phyloP scores from a whole-genome alignment of 2,113 vertebrate species.

The Gyps fulvus region DNA sequence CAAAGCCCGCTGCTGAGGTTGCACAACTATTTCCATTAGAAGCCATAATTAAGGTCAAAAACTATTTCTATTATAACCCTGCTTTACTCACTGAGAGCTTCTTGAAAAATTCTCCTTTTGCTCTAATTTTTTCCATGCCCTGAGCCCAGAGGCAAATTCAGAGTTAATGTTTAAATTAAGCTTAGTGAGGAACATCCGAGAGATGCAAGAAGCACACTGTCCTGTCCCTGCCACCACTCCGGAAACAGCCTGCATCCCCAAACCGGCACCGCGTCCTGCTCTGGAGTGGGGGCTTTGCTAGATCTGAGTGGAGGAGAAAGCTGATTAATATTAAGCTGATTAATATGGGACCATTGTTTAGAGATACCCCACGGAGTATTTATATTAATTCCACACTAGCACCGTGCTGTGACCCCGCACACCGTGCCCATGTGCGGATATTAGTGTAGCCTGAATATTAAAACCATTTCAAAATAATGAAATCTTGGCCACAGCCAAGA shows the following conservation, averaged over 20 bases:
- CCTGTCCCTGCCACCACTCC: background rate
- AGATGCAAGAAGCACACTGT: background rate
- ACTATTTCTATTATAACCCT: constrained; percentile 30
- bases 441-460: background rate
- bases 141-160: background rate
- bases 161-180: constrained; percentile 56
- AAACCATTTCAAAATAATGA: background rate
- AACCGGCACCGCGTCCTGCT: background rate
- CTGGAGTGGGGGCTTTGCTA: background rate
- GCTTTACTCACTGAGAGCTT: constrained; percentile 12
- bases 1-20: constrained; percentile 30
- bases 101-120: constrained; percentile 21
- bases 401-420: background rate
- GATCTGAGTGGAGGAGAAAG: background rate
- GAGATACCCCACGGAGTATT: background rate
- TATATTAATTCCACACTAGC: constrained; percentile 23
- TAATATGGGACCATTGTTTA: constrained; percentile 30
- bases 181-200: background rate
- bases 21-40: constrained; percentile 49
- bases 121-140: constrained; percentile 36
- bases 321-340: constrained; percentile 52
- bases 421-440: background rate
- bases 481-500: background rate
- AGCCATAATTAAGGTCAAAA: constrained; percentile 66
- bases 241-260: background rate